Conservation (phyloP, 2,113 vertebrate species). For the Ictalurus furcatus region DNA sequence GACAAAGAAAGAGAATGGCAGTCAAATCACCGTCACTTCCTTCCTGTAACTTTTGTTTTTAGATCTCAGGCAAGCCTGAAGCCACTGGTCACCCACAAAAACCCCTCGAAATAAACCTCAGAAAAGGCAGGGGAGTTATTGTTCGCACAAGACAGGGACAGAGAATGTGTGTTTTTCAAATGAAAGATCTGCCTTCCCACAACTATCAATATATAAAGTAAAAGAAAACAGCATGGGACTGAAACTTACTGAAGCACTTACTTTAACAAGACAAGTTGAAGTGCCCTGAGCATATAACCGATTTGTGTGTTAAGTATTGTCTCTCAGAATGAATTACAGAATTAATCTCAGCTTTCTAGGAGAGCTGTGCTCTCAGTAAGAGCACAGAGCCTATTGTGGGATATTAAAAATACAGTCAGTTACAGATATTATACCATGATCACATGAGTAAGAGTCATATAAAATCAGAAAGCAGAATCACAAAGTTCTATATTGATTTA, state of each 20-base stretch:
- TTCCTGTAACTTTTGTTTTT: slow-evolving; percentile 75
- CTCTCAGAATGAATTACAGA: not conserved
- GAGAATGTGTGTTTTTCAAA: not conserved
- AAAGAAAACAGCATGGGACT: not conserved
- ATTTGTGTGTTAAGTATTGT: not conserved
- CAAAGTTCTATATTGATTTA: not conserved
- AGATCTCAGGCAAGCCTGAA: slow-evolving; percentile 59
- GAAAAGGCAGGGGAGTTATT: not conserved
- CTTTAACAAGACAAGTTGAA: not conserved
- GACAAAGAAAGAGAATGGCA: slow-evolving; percentile 57
- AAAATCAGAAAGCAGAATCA: too few species aligned
- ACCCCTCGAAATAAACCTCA: slow-evolving; percentile 48
- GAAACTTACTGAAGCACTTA: not conserved
- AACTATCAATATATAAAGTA: not conserved
- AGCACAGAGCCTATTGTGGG: not conserved
- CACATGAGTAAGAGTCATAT: not conserved
- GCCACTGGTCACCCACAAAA: slow-evolving; percentile 55
- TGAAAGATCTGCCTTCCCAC: not conserved
- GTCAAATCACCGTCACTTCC: slow-evolving; percentile 69
- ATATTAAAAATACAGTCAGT: slow-evolving; percentile 18
- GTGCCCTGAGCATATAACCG: not conserved
- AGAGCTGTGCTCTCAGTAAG: too few species aligned
- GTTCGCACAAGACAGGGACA: not conserved
- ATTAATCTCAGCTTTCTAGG: not conserved
- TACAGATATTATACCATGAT: slow-evolving; percentile 28